Conservation (phyloP, 2,113 vertebrate species). For the Mirza zaza region DNA sequence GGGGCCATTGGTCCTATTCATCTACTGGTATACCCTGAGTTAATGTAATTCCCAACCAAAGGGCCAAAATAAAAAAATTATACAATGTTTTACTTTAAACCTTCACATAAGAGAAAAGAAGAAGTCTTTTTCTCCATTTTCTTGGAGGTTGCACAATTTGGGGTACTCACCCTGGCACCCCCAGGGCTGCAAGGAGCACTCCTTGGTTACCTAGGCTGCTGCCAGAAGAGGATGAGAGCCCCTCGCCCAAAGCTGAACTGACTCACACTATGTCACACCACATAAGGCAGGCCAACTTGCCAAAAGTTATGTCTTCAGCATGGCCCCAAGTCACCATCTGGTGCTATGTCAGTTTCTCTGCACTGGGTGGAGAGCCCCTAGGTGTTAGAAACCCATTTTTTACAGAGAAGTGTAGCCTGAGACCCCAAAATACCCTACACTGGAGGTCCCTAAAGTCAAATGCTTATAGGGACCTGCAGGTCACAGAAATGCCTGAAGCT, state of each 20-base stretch:
- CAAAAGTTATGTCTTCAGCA: background rate
- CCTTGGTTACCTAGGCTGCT: background rate
- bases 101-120: background rate
- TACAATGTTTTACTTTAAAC: background rate
- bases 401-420: background rate
- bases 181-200: background rate
- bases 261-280: background rate
- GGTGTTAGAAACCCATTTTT: background rate
- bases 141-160: background rate
- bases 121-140: background rate
- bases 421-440: background rate
- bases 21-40: background rate
- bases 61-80: background rate
- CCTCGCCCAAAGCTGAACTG: background rate
- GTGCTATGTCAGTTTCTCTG: no score
- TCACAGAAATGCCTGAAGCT: background rate
- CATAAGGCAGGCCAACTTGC: background rate
- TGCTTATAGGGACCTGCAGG: background rate
- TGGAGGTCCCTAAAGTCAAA: background rate
- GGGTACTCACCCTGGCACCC: rapidly evolving
- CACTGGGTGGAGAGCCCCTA: background rate
- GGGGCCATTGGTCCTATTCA: background rate
- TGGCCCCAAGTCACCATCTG: background rate
- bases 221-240: background rate
- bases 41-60: background rate